phyloP scores from a whole-genome alignment of 2,888 invertebrate species.

The Oeneis ivallda region DNA sequence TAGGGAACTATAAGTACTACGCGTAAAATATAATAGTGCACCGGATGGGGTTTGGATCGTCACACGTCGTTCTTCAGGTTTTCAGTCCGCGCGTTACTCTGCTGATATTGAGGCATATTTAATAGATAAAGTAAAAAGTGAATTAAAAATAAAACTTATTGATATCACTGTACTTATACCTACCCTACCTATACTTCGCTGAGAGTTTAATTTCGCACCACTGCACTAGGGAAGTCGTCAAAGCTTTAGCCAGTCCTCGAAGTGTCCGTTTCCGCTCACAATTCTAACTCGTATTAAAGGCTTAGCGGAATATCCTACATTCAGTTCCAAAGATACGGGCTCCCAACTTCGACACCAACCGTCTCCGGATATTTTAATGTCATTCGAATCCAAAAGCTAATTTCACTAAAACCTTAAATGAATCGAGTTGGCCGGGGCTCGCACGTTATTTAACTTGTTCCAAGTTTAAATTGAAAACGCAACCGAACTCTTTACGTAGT shows the following conservation, averaged over 20 bases:
- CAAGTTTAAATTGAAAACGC: conserved; percentile 82
- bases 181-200: no score
- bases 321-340: conserved; percentile 22
- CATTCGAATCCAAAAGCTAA: conserved; percentile 78
- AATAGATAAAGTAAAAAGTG: no score
- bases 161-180: no score
- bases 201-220: background rate
- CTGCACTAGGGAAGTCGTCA: conserved; percentile 10
- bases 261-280: conserved; percentile 16
- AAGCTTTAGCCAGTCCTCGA: conserved; percentile 11
- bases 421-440: conserved; percentile 77
- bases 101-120: no score
- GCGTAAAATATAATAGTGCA: no score
- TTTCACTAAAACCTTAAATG: conserved; percentile 81
- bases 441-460: conserved; percentile 81
- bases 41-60: no score
- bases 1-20: no score
- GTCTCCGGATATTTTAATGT: conserved; percentile 66
- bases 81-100: no score
- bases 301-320: conserved; percentile 22
- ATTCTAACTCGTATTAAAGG: conserved; percentile 22
- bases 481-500: conserved; percentile 78
- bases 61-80: no score
- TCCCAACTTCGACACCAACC: conserved; percentile 40
- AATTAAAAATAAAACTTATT: no score